Evolutionary conservation across 2,888 invertebrate species (phyloP), one percentile per base, ranked within the genome.

Genomic region (Tipula lateralis): DNA sequence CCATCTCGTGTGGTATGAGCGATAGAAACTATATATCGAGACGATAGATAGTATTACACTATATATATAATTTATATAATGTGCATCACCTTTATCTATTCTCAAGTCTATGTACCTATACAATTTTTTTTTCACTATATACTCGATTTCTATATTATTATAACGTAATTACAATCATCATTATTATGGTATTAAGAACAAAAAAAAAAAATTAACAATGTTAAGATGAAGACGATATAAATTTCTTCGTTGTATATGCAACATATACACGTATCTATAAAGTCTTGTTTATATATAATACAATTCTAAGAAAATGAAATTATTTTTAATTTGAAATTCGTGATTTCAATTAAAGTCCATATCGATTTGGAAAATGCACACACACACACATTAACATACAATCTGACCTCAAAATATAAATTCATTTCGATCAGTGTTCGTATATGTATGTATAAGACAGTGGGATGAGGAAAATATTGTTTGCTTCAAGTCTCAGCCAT

Each of bases 21-120:
- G 1, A 66, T n/a, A 44, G 5, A 44, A 16, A 44, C 66, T 24
- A 66, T n/a, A n/a, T n/a, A n/a, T n/a, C n/a, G 24, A 66, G 66
- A 66, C 66, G 66, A 66, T 66, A 24, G 66, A 66, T 24, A 9
- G 24, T 24, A 66, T 66, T 66, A 66, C 66, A 66, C 66, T 66
- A 24, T 50, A 50, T 39, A 39, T 44, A 44, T 44, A 44, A 44
- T 44, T 44, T 66, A 24, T 66, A 66, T 24, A 66, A 66, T 66
- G 66, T 66, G 66, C 19, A 66, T 66, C 66, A 66, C 66, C 66
- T 66, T 66, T 66, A 66, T 66, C 66, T 66, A 66, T 66, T 66
- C 66, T 66, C 24, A 66, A 66, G 66, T 66, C 24, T 24, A 9
- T 44, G 12, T 66, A 19, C 19, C n/a, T n/a, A 50, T 50, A 39